Percentiles rank a stretch among this genome's conserved stretches.
Evolutionary conservation across 2,797 vertebrate species (phyloP).

Genomic region (Delichon dasypus): DNA sequence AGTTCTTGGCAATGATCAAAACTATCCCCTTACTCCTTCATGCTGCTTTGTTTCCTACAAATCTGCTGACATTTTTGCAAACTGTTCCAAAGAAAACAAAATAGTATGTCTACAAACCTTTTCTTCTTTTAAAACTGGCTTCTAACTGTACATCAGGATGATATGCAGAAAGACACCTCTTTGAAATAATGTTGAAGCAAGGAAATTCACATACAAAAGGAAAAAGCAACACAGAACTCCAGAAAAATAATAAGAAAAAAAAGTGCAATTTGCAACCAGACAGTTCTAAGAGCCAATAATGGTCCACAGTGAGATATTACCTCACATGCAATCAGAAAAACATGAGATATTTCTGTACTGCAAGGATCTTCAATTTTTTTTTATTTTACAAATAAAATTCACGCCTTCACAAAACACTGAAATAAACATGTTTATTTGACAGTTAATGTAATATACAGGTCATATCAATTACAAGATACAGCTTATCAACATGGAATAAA

Average conservation of each 20-base stretch:
- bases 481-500: not conserved
- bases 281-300: not conserved
- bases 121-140: not conserved
- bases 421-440: not conserved
- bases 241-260: not conserved
- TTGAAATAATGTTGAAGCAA: not conserved
- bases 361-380: not conserved
- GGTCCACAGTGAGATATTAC: rapidly evolving
- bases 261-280: not conserved
- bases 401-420: not conserved
- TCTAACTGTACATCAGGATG: not conserved
- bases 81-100: conserved; percentile 58
- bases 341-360: not conserved
- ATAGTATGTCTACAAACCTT: conserved; percentile 16
- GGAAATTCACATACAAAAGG: not conserved
- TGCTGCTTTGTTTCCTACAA: conserved; percentile 42
- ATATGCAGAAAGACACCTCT: not conserved
- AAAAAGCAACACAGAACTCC: not conserved
- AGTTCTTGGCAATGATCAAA: conserved; percentile 46
- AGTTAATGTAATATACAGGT: not conserved
- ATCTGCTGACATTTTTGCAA: conserved; percentile 58
- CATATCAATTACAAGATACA: not conserved
- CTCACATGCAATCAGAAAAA: not conserved
- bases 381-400: not conserved
- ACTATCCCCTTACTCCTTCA: conserved; percentile 25